Evolutionary conservation across 2,797 vertebrate species (phyloP).

Genomic region (Catamblyrhynchus diadema): DNA sequence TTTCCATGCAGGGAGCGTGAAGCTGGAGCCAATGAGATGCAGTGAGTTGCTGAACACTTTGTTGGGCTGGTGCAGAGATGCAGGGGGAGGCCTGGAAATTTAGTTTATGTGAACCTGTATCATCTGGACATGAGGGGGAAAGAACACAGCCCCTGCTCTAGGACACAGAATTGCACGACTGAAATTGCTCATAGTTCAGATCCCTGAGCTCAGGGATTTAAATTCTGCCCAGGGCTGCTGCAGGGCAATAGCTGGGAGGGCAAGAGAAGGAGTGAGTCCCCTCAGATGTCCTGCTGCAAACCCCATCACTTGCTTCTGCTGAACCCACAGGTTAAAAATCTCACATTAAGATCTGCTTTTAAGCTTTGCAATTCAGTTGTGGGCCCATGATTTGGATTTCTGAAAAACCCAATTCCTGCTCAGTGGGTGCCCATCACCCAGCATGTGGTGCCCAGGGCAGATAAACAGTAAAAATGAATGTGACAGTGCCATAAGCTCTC

Average conservation of each 20-base stretch:
- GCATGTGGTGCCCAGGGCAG: not conserved
- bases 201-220: not conserved
- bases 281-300: not conserved
- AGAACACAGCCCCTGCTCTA: not conserved
- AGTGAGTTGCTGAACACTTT: not conserved
- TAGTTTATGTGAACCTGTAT: not conserved
- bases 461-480: not conserved
- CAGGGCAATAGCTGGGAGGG: not conserved
- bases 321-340: not conserved
- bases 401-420: not conserved
- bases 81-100: not conserved
- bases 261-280: not conserved
- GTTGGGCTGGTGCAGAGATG: not conserved
- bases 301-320: not conserved
- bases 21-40: not conserved
- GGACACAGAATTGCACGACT: not conserved
- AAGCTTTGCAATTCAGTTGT: not conserved
- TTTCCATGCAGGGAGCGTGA: not conserved
- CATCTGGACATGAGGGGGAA: not conserved
- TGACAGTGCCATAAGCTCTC: not conserved
- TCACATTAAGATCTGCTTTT: not conserved
- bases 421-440: not conserved
- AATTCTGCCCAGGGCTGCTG: not conserved
- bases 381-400: not conserved
- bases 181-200: not conserved